A percentile compares a stretch with the other conserved stretches of the same genome.
These are phyloP conservation scores for Notarius quadriscutis DNA, from an alignment of 2,113 vertebrate genomes.

Conservation along the genomic window DNA sequence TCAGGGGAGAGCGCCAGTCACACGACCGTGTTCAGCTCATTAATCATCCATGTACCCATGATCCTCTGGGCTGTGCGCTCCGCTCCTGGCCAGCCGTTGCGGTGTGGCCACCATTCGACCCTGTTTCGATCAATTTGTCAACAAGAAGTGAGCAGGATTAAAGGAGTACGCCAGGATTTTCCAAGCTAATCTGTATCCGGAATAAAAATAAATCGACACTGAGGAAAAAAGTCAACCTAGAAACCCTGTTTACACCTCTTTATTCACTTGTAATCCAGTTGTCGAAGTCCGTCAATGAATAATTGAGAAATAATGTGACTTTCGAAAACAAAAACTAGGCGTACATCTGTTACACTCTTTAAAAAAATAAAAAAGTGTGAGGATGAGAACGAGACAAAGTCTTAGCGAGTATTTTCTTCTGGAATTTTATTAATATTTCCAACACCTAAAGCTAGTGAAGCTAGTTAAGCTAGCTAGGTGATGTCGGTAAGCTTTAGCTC, in stretches of 20 bases:
- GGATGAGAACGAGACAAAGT: not conserved
- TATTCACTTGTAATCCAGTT: not conserved
- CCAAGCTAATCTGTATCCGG: not conserved
- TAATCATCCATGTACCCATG: constrained; percentile 49
- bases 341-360: too few species aligned
- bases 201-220: not conserved
- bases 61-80: constrained; percentile 43
- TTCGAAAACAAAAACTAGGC: not conserved
- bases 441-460: not conserved
- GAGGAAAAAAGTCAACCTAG: not conserved
- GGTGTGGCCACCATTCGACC: constrained; percentile 25
- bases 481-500: not conserved
- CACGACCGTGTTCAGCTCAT: constrained; percentile 46
- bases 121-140: constrained; percentile 45
- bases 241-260: not conserved
- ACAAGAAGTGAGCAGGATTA: constrained; percentile 20
- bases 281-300: not conserved
- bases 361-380: not conserved
- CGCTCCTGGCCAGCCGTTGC: constrained; percentile 36
- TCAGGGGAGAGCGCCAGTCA: constrained; percentile 45
- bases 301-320: not conserved
- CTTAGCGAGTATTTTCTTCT: not conserved
- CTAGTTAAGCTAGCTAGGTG: not conserved
- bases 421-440: not conserved
- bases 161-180: not conserved